Evolutionary conservation across 2,888 invertebrate genomes (phyloP).

Genomic region (Polydrusus cervinus): DNA sequence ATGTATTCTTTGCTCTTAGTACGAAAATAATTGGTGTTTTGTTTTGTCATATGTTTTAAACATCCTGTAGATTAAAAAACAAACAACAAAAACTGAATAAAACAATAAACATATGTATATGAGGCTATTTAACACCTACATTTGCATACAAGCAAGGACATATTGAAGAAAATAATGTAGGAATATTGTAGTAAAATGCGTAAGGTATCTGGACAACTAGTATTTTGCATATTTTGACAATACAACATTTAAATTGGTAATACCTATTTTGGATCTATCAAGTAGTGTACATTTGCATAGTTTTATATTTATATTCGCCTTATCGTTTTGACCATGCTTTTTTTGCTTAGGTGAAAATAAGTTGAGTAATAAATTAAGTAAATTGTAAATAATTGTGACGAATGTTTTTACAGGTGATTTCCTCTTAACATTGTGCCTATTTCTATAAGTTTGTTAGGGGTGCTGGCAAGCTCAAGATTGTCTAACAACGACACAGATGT

Average conservation of each 20-base stretch:
- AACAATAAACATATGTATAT: constrained; percentile 13
- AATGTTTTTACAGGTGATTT: no score
- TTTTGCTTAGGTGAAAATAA: background rate
- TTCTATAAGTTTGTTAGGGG: no score
- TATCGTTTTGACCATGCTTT: background rate
- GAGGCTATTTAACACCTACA: constrained; percentile 18
- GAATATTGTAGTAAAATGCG: constrained; percentile 17
- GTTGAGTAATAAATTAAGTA: background rate
- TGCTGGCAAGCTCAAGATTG: no score
- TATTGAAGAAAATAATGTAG: constrained; percentile 8
- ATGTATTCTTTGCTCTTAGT: no score
- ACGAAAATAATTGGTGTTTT: no score
- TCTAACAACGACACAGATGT: no score
- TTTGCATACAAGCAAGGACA: constrained; percentile 26
- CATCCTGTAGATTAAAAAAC: background rate
- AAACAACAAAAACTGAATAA: constrained; percentile 3
- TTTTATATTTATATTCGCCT: background rate
- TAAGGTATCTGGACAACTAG: constrained; percentile 15
- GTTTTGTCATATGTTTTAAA: background rate
- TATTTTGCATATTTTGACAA: constrained; percentile 20
- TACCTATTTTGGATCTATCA: constrained; percentile 6
- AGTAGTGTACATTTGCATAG: constrained; percentile 7
- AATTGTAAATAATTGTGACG: no score
- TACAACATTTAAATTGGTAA: constrained; percentile 11
- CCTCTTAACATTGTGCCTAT: no score